Evolutionary conservation across 2,113 vertebrate genomes (phyloP).

Genomic region (Ictalurus punctatus): DNA sequence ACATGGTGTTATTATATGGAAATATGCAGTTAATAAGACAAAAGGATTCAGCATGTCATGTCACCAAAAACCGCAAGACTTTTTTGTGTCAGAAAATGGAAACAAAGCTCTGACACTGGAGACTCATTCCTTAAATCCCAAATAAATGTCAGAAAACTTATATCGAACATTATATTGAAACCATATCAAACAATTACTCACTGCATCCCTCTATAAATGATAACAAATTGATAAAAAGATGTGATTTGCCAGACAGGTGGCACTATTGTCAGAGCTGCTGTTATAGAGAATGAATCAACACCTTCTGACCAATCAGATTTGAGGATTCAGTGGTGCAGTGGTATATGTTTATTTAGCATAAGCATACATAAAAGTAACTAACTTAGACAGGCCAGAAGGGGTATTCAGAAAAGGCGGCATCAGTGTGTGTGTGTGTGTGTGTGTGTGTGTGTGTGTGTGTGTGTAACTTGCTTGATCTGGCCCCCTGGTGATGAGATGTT

Average conservation of each 20-base stretch:
- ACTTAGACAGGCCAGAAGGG: background rate
- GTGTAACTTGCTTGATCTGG: conserved; percentile 24
- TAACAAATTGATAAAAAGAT: background rate
- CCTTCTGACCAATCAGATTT: background rate
- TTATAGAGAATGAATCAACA: background rate
- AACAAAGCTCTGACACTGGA: background rate
- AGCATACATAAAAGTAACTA: background rate
- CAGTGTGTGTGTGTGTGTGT: background rate
- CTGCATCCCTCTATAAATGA: background rate
- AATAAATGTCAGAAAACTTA: background rate
- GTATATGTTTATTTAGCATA: background rate
- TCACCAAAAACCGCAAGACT: background rate
- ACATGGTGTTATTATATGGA: background rate
- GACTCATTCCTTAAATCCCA: background rate
- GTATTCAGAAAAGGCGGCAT: background rate
- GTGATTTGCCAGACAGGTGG: background rate
- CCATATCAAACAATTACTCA: background rate
- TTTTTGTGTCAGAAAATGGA: background rate
- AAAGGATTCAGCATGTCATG: background rate
- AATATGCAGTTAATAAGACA: background rate
- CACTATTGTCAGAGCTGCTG: background rate
- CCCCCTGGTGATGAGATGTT: conserved; percentile 57
- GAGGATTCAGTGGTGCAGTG: background rate
- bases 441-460: conserved; percentile 5
- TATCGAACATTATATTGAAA: too few relatives aligned